Evolutionary conservation across 2,797 vertebrate species (phyloP).

Genomic region (Mallotus villosus): DNA sequence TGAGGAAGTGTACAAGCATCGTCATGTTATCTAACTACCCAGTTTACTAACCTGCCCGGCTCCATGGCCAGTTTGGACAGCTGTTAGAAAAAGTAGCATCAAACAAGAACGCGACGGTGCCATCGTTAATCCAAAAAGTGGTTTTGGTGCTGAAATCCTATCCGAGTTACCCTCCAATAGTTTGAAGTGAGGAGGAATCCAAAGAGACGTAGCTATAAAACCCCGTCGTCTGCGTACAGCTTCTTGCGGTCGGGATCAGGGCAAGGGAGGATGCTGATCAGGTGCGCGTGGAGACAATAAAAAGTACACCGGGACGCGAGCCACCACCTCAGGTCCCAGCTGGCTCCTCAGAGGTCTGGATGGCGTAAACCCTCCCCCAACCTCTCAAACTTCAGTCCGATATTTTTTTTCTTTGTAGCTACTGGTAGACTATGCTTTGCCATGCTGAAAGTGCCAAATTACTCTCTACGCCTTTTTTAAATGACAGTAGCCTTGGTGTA

Average conservation of each 20-base stretch:
- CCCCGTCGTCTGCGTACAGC: background rate
- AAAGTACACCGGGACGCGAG: too few species aligned
- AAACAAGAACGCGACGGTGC: conserved; percentile 64
- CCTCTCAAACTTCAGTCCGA: conserved; percentile 31
- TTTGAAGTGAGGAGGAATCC: background rate
- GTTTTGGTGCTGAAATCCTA: conserved; percentile 2
- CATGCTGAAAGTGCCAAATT: too few species aligned
- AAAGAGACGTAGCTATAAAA: conserved; percentile 4
- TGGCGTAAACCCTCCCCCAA: conserved; percentile 68
- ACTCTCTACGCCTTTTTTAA: too few species aligned
- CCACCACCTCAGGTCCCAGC: conserved; percentile 40
- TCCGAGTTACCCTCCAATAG: conserved; percentile 14
- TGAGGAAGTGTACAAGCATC: background rate
- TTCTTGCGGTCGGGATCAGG: background rate
- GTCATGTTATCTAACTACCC: background rate
- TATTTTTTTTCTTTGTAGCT: conserved; percentile 3
- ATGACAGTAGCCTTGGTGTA: too few species aligned
- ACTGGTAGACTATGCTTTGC: too few species aligned
- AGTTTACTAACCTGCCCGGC: conserved; percentile 67
- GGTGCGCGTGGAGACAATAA: conserved; percentile 44
- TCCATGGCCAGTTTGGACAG: conserved; percentile 54
- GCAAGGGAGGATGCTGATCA: conserved; percentile 57
- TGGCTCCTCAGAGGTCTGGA: conserved; percentile 22
- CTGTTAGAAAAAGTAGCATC: conserved; percentile 69
- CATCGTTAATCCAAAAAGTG: conserved; percentile 52